phyloP scores from a whole-genome alignment of 2,113 vertebrate genomes.

The Oenanthe oenanthe region DNA sequence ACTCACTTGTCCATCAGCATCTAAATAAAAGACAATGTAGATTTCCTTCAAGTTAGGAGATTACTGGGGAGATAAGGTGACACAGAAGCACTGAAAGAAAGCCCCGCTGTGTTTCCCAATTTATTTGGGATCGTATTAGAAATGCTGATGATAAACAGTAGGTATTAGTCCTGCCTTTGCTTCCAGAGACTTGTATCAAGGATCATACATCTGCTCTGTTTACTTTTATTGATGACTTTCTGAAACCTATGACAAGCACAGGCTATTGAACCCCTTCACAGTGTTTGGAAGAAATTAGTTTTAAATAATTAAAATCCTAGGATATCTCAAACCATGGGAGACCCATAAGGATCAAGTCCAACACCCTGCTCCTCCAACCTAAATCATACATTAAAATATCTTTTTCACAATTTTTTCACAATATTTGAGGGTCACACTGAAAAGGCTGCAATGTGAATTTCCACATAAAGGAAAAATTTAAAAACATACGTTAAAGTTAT shows the following conservation, averaged over 20 bases:
- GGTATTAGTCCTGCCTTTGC: background rate
- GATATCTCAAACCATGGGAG: background rate
- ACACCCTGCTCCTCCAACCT: background rate
- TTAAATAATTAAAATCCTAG: background rate
- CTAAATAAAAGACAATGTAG: constrained; percentile 68
- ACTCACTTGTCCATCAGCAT: constrained; percentile 83
- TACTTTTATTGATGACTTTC: background rate
- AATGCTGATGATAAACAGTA: background rate
- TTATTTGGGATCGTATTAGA: background rate
- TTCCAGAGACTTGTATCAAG: background rate
- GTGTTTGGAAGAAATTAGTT: background rate
- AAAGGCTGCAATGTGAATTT: background rate
- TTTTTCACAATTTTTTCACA: background rate
- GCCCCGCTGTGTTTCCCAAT: background rate
- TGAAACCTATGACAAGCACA: background rate
- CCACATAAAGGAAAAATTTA: background rate
- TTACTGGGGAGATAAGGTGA: background rate
- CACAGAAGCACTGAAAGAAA: background rate
- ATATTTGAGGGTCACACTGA: background rate
- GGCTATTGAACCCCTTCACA: background rate
- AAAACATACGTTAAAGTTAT: background rate
- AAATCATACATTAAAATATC: background rate
- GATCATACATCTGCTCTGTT: background rate
- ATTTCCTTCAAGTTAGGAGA: background rate
- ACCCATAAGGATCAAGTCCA: background rate